Percentiles rank a stretch among this genome's conserved stretches.
phyloP scores from a whole-genome alignment of 2,113 vertebrate genomes.

The Ctenodactylus gundi region DNA sequence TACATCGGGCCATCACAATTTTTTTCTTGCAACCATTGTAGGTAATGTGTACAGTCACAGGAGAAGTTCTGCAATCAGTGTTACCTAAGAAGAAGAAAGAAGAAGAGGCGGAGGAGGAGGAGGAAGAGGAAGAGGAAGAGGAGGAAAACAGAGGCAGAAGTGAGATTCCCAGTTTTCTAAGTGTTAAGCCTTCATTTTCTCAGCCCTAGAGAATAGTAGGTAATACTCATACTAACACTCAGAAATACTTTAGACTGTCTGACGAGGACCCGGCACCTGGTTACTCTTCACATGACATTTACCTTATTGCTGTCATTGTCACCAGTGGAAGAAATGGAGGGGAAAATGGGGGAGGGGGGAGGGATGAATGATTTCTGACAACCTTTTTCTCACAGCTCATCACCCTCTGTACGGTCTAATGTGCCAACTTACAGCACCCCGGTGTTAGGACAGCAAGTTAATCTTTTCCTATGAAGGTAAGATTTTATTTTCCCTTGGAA shows the following conservation, averaged over 20 bases:
- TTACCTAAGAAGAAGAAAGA: conserved; percentile 73
- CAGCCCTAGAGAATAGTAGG: background rate
- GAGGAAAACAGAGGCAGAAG: background rate
- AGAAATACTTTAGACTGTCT: no score
- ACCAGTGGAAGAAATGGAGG: background rate
- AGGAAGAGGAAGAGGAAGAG: no score
- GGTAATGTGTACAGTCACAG: conserved; percentile 37
- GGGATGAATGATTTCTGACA: background rate
- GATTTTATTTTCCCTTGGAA: background rate
- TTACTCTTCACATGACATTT: background rate
- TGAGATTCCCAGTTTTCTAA: background rate
- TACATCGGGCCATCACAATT: conserved; percentile 61
- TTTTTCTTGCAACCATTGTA: conserved; percentile 55
- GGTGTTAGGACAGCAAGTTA: background rate
- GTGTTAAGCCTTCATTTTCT: background rate
- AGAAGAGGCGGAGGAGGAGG: no score
- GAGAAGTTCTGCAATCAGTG: conserved; percentile 19
- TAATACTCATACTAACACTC: no score
- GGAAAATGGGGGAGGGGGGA: background rate
- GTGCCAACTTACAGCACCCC: background rate
- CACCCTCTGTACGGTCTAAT: background rate
- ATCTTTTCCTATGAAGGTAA: background rate
- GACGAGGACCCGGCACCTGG: background rate
- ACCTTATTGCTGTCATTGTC: background rate
- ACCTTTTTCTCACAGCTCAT: background rate